Evolutionary conservation across 2,888 invertebrate genomes (phyloP), one percentile per base, ranked within the genome.

Genomic region (Helicoverpa assulta): DNA sequence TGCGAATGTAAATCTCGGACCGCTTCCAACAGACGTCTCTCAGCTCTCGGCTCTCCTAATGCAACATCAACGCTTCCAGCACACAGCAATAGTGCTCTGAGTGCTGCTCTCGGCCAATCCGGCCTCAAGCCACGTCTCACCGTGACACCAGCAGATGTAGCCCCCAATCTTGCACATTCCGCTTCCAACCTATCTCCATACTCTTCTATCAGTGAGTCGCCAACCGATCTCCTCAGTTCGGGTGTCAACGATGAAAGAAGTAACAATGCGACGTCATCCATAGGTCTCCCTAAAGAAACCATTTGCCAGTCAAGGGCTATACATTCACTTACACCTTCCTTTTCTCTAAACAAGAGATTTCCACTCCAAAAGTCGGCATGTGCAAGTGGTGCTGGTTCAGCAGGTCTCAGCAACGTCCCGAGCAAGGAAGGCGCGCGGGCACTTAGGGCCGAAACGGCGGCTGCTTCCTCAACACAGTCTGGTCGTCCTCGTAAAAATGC

Each of bases 361-460:
- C 98, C 98, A 88, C 97, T 97, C 98, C 98, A 98, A 90, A 98
- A 98, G 88, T 98, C 98, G 0, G 98, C 98, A 90, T 98, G 98
- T 0, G 98, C 98, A 71, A 98, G 97, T 7, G 98, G 95, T 0
- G 98, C 97, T 0, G 98, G 98, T 85, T 97, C 98, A 59, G 97
- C 96, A 0, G 98, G 98, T 56, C 97, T 96, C 40, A 98, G 92
- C 8, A 98, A 92, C 3, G 97, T 96, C 21, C 97, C 97, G 29
- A 98, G 97, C 56, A 98, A 96, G 19, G 97, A 96, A 84, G 97
- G 97, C 14, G 98, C 98, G 70, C 97, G 96, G 0, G 97, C 96
- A 75, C 97, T 95, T 7, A 98, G 91, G 3, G 97, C 96, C 70
- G 97, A 96, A 8, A 98, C 95, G 1, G 97, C 96, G 33, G 96